These are phyloP conservation scores for Centropyge bicolor DNA, from an alignment of 2,797 vertebrate species.

Conservation along the genomic window DNA sequence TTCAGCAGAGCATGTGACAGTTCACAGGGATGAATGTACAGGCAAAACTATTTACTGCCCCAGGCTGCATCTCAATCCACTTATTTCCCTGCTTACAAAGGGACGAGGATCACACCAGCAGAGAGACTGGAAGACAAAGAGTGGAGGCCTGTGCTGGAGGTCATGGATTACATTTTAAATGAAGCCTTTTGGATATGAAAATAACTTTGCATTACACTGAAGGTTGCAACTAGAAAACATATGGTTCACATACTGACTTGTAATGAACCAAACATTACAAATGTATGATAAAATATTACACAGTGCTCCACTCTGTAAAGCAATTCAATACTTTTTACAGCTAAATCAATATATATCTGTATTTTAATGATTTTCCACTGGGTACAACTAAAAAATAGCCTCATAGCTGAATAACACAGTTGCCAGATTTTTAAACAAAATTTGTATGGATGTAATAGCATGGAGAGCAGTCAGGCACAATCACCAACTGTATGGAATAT, in stretches of 20 bases:
- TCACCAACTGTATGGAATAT: not conserved
- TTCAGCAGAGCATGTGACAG: conserved; percentile 26
- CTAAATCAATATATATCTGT: not conserved
- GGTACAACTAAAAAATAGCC: not conserved
- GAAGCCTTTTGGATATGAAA: not conserved
- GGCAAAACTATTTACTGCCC: conserved; percentile 6
- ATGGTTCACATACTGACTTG: not conserved
- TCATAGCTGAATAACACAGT: not conserved
- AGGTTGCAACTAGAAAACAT: not conserved
- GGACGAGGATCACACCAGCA: not conserved
- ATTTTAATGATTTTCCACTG: not conserved
- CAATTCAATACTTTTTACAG: not conserved
- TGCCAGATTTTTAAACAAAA: not conserved
- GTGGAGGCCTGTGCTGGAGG: not conserved
- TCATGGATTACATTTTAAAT: not conserved
- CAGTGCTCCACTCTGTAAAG: not conserved
- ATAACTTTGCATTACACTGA: not conserved
- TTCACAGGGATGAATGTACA: conserved; percentile 9
- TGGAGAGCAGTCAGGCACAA: not conserved
- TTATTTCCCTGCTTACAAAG: not conserved
- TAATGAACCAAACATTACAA: not conserved
- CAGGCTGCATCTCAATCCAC: not conserved
- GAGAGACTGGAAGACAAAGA: not conserved
- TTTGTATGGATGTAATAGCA: not conserved
- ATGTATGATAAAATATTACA: not conserved